Evolutionary conservation across 2,888 invertebrate genomes (phyloP), one percentile per base, ranked within the genome.

Genomic region (Thecocarcelia acutangulata): DNA sequence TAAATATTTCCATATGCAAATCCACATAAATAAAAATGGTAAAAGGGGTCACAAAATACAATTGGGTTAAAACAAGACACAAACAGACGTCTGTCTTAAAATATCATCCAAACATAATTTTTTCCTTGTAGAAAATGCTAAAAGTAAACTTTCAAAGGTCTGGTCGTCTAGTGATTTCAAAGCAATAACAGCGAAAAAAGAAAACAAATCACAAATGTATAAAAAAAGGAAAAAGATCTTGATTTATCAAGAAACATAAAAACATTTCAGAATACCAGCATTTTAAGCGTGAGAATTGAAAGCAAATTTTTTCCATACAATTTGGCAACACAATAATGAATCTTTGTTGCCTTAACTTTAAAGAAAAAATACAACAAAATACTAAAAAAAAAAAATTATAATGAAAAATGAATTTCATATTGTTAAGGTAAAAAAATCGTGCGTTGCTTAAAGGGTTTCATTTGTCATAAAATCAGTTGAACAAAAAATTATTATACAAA

Each of bases 391-490:
- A 42, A 64, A 69, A 46, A 15, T 9, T 54, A 54, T 50, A 24
- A 15, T 63, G 64, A 69, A 72, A 72, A 75, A 61, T 75, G 70
- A 50, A 58, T 69, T 76, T 24, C 19, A 70, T 58, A 40, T 69
- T 74, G 24, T 48, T 46, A 13, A 40, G 46, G 15, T n/a, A 44
- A 70, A 3, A 40, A 58, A 76, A 80, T 72, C 79, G 76, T 76
- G 83, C 76, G 76, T 81, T 64, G 77, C 81, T 72, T 61, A 24
- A 76, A 81, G 81, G 77, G 77, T 54, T 73, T 72, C 59, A 12
- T 33, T 68, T 37, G 13, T 63, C 44, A 15, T 24, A 24, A 64
- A 40, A 40, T 8, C 21, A 56, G 33, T 21, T 63, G 9, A n/a
- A 64, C 48, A 17, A 46, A 50, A 66, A 28, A 28, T 4, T 28